Percentiles rank a stretch among this genome's conserved stretches.
Evolutionary conservation across 1,140 invertebrate species (phyloP).

Genomic region (Pantala flavescens): DNA sequence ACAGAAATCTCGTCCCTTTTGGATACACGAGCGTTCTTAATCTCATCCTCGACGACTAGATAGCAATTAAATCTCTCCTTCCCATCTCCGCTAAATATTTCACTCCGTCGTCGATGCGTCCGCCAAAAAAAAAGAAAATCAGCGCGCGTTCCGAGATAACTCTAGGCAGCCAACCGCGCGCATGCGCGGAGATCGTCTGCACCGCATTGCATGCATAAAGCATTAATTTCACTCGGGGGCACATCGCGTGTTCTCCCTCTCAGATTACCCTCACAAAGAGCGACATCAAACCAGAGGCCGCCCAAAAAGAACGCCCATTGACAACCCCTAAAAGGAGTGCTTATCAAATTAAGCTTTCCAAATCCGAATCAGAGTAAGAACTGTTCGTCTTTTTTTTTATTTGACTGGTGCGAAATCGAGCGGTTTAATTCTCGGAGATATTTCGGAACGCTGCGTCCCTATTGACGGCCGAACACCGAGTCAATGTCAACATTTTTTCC

Average conservation of each 20-base stretch:
- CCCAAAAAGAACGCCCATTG: too few species aligned
- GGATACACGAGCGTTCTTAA: too few species aligned
- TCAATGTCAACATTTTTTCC: too few species aligned
- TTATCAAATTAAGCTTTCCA: too few species aligned
- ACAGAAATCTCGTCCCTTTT: too few species aligned
- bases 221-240: conserved; percentile 1
- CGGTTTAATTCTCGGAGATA: too few species aligned
- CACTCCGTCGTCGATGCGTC: neutral
- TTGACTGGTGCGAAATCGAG: too few species aligned
- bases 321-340: too few species aligned
- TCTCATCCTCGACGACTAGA: neutral
- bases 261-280: neutral
- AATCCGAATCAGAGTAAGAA: too few species aligned
- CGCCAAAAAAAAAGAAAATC: neutral
- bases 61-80: neutral
- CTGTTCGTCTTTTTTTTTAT: too few species aligned
- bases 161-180: neutral
- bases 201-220: conserved; percentile 4
- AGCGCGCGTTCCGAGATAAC: neutral
- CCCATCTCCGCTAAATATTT: neutral
- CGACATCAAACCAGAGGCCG: neutral
- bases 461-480: too few species aligned
- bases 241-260: neutral
- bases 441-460: too few species aligned
- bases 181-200: conserved; percentile 1